These are phyloP conservation scores for Ganaspis brasiliensis DNA, from an alignment of 2,888 invertebrate species.

Conservation along the genomic window DNA sequence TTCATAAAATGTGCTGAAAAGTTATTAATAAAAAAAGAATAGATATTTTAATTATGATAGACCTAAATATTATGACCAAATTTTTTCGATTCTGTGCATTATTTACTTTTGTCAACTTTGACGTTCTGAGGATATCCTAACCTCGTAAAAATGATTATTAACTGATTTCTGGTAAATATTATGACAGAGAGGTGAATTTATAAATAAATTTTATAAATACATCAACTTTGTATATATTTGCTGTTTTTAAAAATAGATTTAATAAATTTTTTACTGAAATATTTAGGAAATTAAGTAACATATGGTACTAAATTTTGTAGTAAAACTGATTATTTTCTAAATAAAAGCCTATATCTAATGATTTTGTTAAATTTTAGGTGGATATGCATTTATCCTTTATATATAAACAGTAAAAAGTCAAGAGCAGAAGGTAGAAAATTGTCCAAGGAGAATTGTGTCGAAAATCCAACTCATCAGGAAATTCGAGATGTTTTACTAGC, in stretches of 20 bases:
- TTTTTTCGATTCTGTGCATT: background rate
- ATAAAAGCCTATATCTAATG: no score
- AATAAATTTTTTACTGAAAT: no score
- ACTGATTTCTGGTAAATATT: background rate
- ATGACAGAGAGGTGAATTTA: no score
- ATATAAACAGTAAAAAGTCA: conserved; percentile 96
- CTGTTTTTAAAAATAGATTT: background rate
- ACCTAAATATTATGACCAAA: background rate
- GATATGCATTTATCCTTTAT: conserved; percentile 98
- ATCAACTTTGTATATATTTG: background rate
- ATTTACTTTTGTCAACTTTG: no score
- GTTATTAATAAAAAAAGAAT: no score
- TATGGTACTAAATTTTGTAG: background rate
- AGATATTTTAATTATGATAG: no score
- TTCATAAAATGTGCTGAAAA: no score
- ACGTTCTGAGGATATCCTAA: no score
- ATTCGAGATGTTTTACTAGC: conserved; percentile 95
- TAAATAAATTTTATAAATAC: background rate
- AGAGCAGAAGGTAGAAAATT: conserved; percentile 94
- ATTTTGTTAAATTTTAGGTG: conserved; percentile 85
- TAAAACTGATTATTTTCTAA: background rate
- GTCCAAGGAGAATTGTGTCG: conserved; percentile 92
- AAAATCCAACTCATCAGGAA: conserved; percentile 97
- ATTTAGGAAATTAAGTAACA: background rate
- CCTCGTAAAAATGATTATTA: background rate